Percentiles rank a stretch among this genome's conserved stretches.
These are phyloP conservation scores for Stichodactyla helianthus DNA, from an alignment of 64 coral and sea anemone species.

Conservation along the genomic window DNA sequence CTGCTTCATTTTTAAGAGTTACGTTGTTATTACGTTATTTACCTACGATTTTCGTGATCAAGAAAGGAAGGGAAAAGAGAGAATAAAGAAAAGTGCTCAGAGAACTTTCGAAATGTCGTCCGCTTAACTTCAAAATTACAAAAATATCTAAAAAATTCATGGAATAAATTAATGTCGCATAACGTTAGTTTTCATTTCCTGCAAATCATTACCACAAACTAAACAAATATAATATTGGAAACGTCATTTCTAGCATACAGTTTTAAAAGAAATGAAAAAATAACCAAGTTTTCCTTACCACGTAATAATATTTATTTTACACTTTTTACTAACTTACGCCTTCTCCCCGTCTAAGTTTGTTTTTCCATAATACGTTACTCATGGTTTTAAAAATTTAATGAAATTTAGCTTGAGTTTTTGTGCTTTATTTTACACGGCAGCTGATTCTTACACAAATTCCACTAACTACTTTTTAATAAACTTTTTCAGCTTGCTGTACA, in stretches of 20 bases:
- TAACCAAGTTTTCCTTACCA: background rate
- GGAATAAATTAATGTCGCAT: no score
- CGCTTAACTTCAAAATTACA: no score
- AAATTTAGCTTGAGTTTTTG: background rate
- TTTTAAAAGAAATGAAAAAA: background rate
- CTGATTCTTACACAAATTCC: background rate
- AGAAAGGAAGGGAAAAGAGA: no score
- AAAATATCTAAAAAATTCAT: no score
- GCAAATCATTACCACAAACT: background rate
- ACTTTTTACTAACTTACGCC: background rate
- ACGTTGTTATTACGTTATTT: no score
- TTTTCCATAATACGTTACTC: no score
- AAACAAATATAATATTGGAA: background rate
- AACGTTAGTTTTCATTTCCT: no score
- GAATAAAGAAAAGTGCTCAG: no score
- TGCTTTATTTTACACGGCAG: background rate
- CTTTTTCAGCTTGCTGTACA: background rate
- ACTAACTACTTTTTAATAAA: background rate
- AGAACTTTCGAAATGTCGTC: no score
- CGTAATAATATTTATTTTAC: background rate
- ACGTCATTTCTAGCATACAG: background rate
- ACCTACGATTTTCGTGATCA: no score
- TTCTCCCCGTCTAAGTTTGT: background rate
- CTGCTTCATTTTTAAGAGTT: no score
- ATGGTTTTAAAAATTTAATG: background rate